These are phyloP conservation scores for Lophotriccus pileatus DNA, from an alignment of 2,797 vertebrate genomes.

Conservation along the genomic window DNA sequence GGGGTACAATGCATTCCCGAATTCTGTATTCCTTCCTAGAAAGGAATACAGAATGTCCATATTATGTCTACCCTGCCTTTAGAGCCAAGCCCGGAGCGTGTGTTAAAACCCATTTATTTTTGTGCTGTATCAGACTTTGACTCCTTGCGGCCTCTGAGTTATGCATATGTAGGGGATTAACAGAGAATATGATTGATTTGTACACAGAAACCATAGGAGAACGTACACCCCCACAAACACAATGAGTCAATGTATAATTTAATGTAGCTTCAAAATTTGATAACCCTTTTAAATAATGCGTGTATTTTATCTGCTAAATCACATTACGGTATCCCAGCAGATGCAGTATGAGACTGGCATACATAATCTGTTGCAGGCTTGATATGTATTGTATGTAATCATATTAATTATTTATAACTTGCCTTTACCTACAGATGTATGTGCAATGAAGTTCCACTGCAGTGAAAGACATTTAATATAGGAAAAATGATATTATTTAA, in stretches of 20 bases:
- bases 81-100: accelerated
- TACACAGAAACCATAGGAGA: not conserved
- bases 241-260: constrained; percentile 20
- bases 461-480: constrained; percentile 16
- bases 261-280: constrained; percentile 52
- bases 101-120: not conserved
- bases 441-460: constrained; percentile 4
- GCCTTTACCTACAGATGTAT: constrained; percentile 14
- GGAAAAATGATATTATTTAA: not conserved
- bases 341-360: constrained; percentile 12
- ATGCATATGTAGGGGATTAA: not conserved
- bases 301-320: constrained; percentile 64
- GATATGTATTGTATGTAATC: constrained; percentile 31
- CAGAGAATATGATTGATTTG: not conserved
- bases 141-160: not conserved
- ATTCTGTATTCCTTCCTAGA: not conserved
- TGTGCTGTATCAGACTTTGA: not conserved
- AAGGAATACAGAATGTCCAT: too few relatives aligned
- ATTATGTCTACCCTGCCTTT: not conserved
- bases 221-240: not conserved
- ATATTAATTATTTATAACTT: constrained; percentile 56
- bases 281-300: constrained; percentile 50
- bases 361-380: constrained; percentile 43
- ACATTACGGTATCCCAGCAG: constrained; percentile 12
- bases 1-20: not conserved